These are phyloP conservation scores for Sturnira hondurensis DNA, from an alignment of 2,113 vertebrate species.

Conservation along the genomic window DNA sequence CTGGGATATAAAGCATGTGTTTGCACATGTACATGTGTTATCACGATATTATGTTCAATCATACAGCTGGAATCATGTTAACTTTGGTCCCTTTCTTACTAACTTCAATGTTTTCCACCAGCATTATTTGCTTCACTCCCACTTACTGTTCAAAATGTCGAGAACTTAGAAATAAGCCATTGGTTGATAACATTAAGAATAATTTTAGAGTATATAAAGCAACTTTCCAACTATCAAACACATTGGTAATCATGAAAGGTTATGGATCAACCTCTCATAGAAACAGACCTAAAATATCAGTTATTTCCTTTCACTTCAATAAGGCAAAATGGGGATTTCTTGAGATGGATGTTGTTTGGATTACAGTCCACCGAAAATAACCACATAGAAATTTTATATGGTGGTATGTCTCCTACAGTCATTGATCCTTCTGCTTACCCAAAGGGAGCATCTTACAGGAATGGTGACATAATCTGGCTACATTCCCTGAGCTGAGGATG, in stretches of 20 bases:
- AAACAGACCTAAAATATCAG: slow-evolving; percentile 29
- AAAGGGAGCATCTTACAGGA: slow-evolving; percentile 56
- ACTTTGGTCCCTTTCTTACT: too few relatives aligned
- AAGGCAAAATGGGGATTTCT: slow-evolving; percentile 52
- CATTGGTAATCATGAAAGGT: slow-evolving; percentile 48
- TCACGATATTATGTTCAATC: too few relatives aligned
- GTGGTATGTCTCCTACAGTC: slow-evolving; percentile 38
- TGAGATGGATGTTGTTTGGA: slow-evolving; percentile 52
- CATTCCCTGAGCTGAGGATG: not conserved
- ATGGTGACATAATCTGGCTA: not conserved
- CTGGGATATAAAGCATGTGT: too few relatives aligned
- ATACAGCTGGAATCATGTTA: too few relatives aligned
- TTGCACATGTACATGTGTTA: too few relatives aligned
- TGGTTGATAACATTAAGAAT: not conserved
- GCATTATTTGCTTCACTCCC: not conserved
- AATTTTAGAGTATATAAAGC: slow-evolving; percentile 31
- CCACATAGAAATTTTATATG: slow-evolving; percentile 59
- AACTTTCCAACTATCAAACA: slow-evolving; percentile 46
- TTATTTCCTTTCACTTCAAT: slow-evolving; percentile 59
- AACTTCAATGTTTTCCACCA: too few relatives aligned
- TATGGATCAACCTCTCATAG: slow-evolving; percentile 34
- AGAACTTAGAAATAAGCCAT: not conserved
- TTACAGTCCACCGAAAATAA: slow-evolving; percentile 56
- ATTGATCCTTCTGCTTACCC: slow-evolving; percentile 47
- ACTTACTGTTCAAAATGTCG: not conserved